Conservation (phyloP, 2,888 invertebrate species). For the Oligia latruncula region DNA sequence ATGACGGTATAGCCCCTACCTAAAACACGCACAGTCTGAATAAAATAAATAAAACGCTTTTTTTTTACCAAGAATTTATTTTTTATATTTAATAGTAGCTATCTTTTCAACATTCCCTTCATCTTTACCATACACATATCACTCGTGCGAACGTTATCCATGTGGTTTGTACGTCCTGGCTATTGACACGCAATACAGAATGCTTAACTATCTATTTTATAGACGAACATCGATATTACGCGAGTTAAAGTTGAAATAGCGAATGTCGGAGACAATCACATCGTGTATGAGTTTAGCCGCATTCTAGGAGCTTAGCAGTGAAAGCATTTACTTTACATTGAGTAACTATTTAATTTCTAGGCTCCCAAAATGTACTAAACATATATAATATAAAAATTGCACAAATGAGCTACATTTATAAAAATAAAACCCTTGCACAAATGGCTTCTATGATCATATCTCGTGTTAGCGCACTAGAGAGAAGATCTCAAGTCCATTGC, state of each 20-base stretch:
- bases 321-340: constrained; percentile 34
- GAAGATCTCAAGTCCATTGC: constrained; percentile 65
- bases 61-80: constrained; percentile 85
- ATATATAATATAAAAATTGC: constrained; percentile 53
- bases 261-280: constrained; percentile 34
- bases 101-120: constrained; percentile 79
- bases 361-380: constrained; percentile 62
- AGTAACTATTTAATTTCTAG: constrained; percentile 36
- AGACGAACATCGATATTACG: constrained; percentile 65
- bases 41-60: constrained; percentile 72
- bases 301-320: constrained; percentile 57
- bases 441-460: constrained; percentile 54
- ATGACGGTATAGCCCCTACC: constrained; percentile 45
- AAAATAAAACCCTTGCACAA: constrained; percentile 64
- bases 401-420: constrained; percentile 62
- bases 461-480: constrained; percentile 67
- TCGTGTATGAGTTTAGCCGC: constrained; percentile 47
- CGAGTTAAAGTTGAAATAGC: constrained; percentile 52
- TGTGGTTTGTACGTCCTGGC: constrained; percentile 73
- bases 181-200: constrained; percentile 59
- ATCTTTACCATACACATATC: constrained; percentile 75
- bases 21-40: constrained; percentile 72
- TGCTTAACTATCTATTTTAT: constrained; percentile 62
- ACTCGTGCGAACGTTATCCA: constrained; percentile 73
- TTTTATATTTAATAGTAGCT: constrained; percentile 82